These are phyloP conservation scores for Drosophila prosaltans DNA, from an alignment of 1,140 invertebrate species.

Conservation along the genomic window DNA sequence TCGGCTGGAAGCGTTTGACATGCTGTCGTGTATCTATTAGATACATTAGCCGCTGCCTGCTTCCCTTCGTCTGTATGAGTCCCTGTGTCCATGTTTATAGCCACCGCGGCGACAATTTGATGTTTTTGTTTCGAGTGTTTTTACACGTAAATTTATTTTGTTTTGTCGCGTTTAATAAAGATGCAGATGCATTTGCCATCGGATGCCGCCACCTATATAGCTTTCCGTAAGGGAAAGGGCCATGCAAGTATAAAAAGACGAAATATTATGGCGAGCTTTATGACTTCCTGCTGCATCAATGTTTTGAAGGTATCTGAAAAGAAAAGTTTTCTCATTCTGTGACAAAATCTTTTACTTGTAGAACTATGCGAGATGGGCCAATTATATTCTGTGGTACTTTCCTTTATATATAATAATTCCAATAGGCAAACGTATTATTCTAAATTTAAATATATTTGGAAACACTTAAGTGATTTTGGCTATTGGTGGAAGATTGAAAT, in stretches of 20 bases:
- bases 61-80: constrained; percentile 15
- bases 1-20: constrained; percentile 59
- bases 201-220: constrained; percentile 48
- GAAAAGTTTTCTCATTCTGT: too few relatives aligned
- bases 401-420: too few relatives aligned
- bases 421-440: too few relatives aligned
- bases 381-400: too few relatives aligned
- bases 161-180: constrained; percentile 74
- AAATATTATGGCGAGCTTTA: constrained; percentile 76
- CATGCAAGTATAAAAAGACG: background rate
- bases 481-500: too few relatives aligned
- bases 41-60: constrained; percentile 75
- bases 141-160: constrained; percentile 72
- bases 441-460: too few relatives aligned
- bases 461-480: too few relatives aligned
- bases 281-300: constrained; percentile 65
- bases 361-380: too few relatives aligned
- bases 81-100: constrained; percentile 28
- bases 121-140: constrained; percentile 61
- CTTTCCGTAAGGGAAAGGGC: constrained; percentile 26
- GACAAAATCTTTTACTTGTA: too few relatives aligned
- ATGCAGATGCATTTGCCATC: constrained; percentile 37
- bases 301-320: background rate
- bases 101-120: constrained; percentile 50
- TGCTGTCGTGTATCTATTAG: constrained; percentile 80